phyloP scores from a whole-genome alignment of 2,113 vertebrate species.

The Engystomops pustulosus region DNA sequence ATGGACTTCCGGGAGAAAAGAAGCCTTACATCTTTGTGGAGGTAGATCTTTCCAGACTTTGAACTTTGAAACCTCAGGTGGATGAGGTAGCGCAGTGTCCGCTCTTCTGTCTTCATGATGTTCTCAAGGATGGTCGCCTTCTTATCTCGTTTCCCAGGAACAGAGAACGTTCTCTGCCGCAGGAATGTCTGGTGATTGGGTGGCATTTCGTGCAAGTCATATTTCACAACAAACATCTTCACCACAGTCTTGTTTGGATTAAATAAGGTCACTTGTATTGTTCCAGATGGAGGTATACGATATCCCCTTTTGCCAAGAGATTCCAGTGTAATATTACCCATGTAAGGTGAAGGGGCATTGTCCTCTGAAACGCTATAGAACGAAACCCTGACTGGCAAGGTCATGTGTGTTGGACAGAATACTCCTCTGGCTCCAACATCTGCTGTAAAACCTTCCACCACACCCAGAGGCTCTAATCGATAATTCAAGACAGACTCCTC shows the following conservation, averaged over 20 bases:
- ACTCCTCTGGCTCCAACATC: constrained; percentile 95
- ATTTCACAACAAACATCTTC: constrained; percentile 99
- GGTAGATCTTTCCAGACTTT: constrained; percentile 99
- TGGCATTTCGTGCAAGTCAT: constrained; percentile 95
- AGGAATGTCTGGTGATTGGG: constrained; percentile 99
- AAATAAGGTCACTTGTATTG: constrained; percentile 99
- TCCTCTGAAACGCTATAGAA: constrained; percentile 99
- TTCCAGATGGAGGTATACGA: constrained; percentile 99
- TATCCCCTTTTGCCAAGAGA: constrained; percentile 98
- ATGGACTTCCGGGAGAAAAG: constrained; percentile 99
- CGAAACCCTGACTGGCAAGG: constrained; percentile 93
- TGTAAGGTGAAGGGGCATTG: constrained; percentile 97
- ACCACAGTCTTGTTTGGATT: constrained; percentile 99
- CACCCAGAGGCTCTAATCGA: constrained; percentile 90
- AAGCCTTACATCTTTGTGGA: constrained; percentile 97
- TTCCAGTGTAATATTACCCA: constrained; percentile 99
- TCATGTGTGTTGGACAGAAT: constrained; percentile 97
- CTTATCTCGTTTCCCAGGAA: constrained; percentile 90
- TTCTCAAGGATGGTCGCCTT: constrained; percentile 84
- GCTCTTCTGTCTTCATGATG: constrained; percentile 80
- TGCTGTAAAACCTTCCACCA: constrained; percentile 91
- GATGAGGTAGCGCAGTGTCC: constrained; percentile 97
- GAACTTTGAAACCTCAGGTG: constrained; percentile 99
- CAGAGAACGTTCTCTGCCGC: constrained; percentile 97
- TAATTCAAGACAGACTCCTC: constrained; percentile 98